Evolutionary conservation across 2,113 vertebrate genomes (phyloP), one percentile per base, ranked within the genome.

Genomic region (Mus spicilegus): DNA sequence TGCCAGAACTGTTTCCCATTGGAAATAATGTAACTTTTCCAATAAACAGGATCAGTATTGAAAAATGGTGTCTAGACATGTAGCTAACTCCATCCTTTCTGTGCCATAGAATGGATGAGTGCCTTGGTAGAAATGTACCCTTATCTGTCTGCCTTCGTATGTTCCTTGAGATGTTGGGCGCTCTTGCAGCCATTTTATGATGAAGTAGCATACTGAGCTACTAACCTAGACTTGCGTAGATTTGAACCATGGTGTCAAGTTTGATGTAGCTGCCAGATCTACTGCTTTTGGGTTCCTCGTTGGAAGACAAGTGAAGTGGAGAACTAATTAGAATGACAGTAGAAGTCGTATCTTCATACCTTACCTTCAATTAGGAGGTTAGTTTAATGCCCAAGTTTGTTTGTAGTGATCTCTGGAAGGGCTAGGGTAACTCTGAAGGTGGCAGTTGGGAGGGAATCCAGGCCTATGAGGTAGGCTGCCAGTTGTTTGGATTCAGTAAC

Each of bases 211-310:
- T 94, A 42, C 84, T 91, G 88, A 91, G 30, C 26, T 33, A 17
- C 7, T 56, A 49, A 42, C n/a, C 58, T 63, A 63, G 70, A 65
- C 13, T 80, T 51, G 19, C 58, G 6, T 63, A 80, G 54, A 87
- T 84, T 89, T 26, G 49, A 49, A 70, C 39, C 26, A 84, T 82
- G 81, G 63, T 70, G 56, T 14, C 22, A 77, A 87, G 42, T 76
- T 93, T 76, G 61, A 6, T 67, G 39, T 89, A 65, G 58, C 82
- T 94, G 10, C 49, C 84, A 26, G 67, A n/a, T 42, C 67, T 42
- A 86, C 56, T 93, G 61, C 39, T 69, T 93, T 91, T 39, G 67
- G 92, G 85, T 94, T 81, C 92, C 69, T 77, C 33, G 46, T 84
- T 93, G 75, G 22, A 78, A 90, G 46, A 85, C 12, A 49, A 67